Evolutionary conservation across 2,888 invertebrate genomes (phyloP).

Genomic region (Tolmerus cingulatus): DNA sequence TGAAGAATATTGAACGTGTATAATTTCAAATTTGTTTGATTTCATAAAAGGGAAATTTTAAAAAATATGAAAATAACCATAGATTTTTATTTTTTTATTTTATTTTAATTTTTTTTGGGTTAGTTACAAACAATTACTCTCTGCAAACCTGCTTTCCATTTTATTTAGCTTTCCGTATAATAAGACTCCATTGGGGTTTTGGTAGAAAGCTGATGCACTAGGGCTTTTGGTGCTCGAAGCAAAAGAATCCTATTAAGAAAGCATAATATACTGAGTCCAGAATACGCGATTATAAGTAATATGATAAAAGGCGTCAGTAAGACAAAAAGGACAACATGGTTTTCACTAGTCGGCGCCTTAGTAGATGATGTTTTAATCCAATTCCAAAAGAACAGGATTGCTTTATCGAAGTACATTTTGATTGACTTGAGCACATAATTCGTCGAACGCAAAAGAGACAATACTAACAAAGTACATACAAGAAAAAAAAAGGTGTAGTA

Average conservation of each 20-base stretch:
- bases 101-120: not conserved
- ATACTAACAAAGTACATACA: not conserved
- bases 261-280: conserved; percentile 5
- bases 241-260: conserved; percentile 23
- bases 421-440: not conserved
- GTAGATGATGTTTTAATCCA: not conserved
- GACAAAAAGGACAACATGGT: not conserved
- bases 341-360: not conserved
- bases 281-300: conserved; percentile 2
- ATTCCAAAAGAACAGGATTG: not conserved
- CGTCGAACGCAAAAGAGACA: not conserved
- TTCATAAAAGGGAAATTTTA: too few relatives aligned
- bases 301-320: conserved; percentile 17
- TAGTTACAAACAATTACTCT: not conserved
- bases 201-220: not conserved
- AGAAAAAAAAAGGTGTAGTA: not conserved
- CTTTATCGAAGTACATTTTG: not conserved
- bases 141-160: not conserved
- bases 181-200: not conserved
- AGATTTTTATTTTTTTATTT: not conserved
- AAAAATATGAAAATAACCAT: too few relatives aligned
- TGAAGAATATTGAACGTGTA: too few relatives aligned
- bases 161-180: not conserved
- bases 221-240: not conserved
- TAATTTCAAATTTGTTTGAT: too few relatives aligned